Conservation (phyloP, 2,113 vertebrate genomes). For the Thinocorus orbignyianus region DNA sequence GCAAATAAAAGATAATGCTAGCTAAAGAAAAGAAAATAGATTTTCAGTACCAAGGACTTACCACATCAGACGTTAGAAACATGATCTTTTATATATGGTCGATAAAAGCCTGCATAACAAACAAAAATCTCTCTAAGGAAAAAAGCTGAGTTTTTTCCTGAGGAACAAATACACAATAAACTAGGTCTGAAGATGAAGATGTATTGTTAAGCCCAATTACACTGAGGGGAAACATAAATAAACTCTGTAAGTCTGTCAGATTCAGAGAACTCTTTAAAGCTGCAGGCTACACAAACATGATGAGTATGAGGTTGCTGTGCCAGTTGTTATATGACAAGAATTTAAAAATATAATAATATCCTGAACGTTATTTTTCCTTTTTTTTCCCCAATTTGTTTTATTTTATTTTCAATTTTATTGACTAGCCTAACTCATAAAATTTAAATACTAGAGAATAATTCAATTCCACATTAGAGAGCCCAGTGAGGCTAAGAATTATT, state of each 20-base stretch:
- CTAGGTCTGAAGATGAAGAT: background rate
- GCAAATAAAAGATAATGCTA: background rate
- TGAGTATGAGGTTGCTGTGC: background rate
- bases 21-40: background rate
- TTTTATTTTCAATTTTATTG: background rate
- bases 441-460: background rate
- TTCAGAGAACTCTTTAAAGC: background rate
- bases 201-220: background rate
- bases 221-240: slow-evolving; percentile 35
- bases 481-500: background rate
- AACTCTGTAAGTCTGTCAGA: background rate
- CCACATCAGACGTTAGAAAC: background rate
- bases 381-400: background rate
- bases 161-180: background rate
- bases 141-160: background rate
- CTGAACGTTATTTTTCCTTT: background rate
- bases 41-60: background rate
- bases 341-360: background rate
- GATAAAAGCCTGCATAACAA: slow-evolving; percentile 3
- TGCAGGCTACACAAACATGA: background rate
- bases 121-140: background rate
- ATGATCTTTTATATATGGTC: background rate
- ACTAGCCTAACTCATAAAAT: background rate
- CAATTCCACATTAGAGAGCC: background rate
- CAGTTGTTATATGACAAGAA: background rate